phyloP scores from a whole-genome alignment of 2,888 invertebrate genomes.

The Hyposoter didymator region DNA sequence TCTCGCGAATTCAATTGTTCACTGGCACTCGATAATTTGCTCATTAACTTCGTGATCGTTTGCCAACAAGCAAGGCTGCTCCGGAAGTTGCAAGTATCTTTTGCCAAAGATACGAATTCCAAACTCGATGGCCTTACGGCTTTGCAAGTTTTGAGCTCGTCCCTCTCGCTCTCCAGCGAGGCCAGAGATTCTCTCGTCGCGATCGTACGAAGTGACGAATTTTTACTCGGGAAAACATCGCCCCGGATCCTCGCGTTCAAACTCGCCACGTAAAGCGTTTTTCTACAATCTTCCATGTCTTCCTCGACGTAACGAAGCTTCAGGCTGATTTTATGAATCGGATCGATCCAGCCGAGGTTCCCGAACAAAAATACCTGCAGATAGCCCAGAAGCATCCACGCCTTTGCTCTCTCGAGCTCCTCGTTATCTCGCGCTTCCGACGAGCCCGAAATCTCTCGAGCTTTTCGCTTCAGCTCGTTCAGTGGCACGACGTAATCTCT shows the following conservation, averaged over 20 bases:
- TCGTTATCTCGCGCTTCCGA: slow-evolving; percentile 41
- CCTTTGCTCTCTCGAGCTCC: slow-evolving; percentile 73
- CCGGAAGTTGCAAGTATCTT: slow-evolving; percentile 79
- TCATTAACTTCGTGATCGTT: slow-evolving; percentile 83
- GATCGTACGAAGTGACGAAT: slow-evolving; percentile 76
- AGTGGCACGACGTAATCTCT: slow-evolving; percentile 63
- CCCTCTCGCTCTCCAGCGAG: slow-evolving; percentile 66
- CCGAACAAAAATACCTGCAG: slow-evolving; percentile 77
- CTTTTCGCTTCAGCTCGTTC: slow-evolving; percentile 56
- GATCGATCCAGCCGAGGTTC: slow-evolving; percentile 88
- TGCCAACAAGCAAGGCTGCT: slow-evolving; percentile 81
- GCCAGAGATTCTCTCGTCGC: slow-evolving; percentile 69
- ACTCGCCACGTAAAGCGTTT: slow-evolving; percentile 86
- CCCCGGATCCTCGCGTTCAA: slow-evolving; percentile 85
- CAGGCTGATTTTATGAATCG: slow-evolving; percentile 91
- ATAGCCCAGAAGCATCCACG: slow-evolving; percentile 79
- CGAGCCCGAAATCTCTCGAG: slow-evolving; percentile 19
- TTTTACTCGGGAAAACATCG: slow-evolving; percentile 78
- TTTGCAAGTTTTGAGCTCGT: slow-evolving; percentile 72
- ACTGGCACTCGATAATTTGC: slow-evolving; percentile 83
- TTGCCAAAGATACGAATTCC: slow-evolving; percentile 74
- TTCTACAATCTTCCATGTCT: slow-evolving; percentile 88
- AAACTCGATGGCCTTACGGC: slow-evolving; percentile 75
- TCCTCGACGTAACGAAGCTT: slow-evolving; percentile 89
- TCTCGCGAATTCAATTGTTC: slow-evolving; percentile 79